Evolutionary conservation across 2,113 vertebrate species (phyloP).

Genomic region (Syngnathus scovelli): DNA sequence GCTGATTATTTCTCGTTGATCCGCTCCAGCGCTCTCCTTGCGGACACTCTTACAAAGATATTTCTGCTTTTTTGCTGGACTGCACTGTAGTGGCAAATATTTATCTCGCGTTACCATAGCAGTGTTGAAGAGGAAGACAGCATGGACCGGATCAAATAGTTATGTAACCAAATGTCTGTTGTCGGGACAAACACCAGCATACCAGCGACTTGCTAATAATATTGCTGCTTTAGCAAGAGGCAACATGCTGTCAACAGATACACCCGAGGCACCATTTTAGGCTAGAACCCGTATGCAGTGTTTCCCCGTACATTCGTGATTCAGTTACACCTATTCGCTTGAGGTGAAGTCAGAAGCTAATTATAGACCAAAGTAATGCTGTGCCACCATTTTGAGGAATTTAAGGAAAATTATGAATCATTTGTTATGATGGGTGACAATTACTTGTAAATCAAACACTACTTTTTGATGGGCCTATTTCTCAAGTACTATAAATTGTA

Average conservation of each 20-base stretch:
- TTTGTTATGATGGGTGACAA: neutral
- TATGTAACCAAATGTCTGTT: conserved; percentile 39
- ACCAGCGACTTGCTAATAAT: conserved; percentile 12
- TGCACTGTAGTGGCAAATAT: neutral
- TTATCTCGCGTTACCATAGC: conserved; percentile 21
- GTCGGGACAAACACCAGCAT: conserved; percentile 24
- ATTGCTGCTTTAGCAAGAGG: conserved; percentile 5
- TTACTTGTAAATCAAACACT: neutral
- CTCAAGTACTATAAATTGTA: neutral
- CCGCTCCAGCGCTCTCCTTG: conserved; percentile 15
- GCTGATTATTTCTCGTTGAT: conserved; percentile 48
- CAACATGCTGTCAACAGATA: neutral
- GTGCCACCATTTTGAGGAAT: neutral
- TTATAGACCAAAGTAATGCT: neutral
- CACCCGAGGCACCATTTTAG: neutral
- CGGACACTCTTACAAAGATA: neutral
- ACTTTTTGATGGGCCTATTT: neutral
- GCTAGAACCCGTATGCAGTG: neutral
- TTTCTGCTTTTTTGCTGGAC: conserved; percentile 1
- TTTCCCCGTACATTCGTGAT: neutral
- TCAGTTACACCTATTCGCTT: neutral
- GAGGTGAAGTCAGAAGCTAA: neutral
- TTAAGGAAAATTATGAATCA: neutral
- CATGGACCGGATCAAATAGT: conserved; percentile 17
- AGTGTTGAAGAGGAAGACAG: conserved; percentile 6